Conservation (phyloP, 2,113 vertebrate genomes). For the Labrus mixtus region DNA sequence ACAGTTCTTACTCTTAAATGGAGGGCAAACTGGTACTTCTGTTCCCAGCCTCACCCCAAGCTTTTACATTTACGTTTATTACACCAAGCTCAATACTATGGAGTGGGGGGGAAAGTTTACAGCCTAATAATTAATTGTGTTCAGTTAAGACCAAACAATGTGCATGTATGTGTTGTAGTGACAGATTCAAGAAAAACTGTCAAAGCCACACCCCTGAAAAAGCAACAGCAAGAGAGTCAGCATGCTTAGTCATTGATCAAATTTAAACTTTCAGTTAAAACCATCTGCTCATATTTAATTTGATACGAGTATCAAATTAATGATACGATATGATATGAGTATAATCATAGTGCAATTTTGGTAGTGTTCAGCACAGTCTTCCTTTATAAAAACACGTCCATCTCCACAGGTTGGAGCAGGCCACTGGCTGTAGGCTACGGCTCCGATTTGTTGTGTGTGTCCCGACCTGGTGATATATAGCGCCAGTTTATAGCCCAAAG, state of each 20-base stretch:
- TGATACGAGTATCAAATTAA: no score
- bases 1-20: constrained; percentile 8
- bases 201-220: neutral
- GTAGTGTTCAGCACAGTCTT: neutral
- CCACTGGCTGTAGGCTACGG: constrained; percentile 45
- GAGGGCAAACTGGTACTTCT: constrained; percentile 22
- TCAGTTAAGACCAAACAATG: neutral
- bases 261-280: neutral
- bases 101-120: no score
- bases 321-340: no score
- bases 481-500: constrained; percentile 29
- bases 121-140: neutral
- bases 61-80: neutral
- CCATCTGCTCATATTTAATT: neutral
- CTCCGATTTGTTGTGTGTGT: constrained; percentile 17
- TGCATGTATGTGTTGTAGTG: neutral
- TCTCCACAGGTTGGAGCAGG: constrained; percentile 62
- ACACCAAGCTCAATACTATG: neutral
- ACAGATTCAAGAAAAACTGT: neutral
- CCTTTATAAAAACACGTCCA: constrained; percentile 1
- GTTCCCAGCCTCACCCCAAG: constrained; percentile 27
- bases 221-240: neutral
- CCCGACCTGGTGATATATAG: constrained; percentile 33
- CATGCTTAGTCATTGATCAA: neutral
- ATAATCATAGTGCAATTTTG: neutral